Percentiles rank a stretch among this genome's conserved stretches.
Evolutionary conservation across 2,888 invertebrate genomes (phyloP).

Genomic region (Cosmia trapezina): DNA sequence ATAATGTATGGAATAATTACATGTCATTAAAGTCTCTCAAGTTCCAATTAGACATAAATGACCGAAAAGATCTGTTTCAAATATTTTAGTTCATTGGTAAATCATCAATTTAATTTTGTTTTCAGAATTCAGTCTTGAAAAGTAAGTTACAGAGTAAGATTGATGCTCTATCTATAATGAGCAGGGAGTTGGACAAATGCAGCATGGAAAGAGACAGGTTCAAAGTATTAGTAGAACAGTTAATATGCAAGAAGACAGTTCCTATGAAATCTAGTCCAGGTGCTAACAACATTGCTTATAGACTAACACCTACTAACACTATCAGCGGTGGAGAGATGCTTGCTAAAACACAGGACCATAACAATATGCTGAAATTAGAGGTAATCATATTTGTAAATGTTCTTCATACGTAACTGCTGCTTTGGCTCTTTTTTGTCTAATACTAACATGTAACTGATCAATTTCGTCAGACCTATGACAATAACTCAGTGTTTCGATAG

Average conservation of each 20-base stretch:
- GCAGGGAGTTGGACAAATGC: constrained; percentile 94
- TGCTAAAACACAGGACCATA: constrained; percentile 90
- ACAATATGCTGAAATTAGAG: constrained; percentile 90
- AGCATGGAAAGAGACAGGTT: constrained; percentile 95
- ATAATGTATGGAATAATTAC: neutral
- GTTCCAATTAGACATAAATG: neutral
- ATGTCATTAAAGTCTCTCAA: neutral
- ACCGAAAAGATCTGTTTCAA: no score
- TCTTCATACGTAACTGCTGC: neutral
- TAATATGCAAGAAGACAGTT: constrained; percentile 88
- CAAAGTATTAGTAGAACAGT: constrained; percentile 94
- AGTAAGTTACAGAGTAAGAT: constrained; percentile 95
- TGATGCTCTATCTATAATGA: constrained; percentile 95
- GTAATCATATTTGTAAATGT: constrained; percentile 67
- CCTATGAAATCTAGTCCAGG: constrained; percentile 68
- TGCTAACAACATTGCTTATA: constrained; percentile 72
- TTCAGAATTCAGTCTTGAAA: constrained; percentile 91
- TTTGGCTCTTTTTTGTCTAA: constrained; percentile 1
- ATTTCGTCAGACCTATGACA: neutral
- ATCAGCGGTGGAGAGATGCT: constrained; percentile 90
- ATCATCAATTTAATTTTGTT: neutral
- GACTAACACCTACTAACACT: constrained; percentile 82
- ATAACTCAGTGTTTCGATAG: neutral
- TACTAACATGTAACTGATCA: neutral
- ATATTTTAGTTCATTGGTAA: neutral